Percentiles rank a stretch among this genome's conserved stretches.
Evolutionary conservation across 1,140 invertebrate genomes (phyloP).

Genomic region (Diachasmimorpha longicaudata): DNA sequence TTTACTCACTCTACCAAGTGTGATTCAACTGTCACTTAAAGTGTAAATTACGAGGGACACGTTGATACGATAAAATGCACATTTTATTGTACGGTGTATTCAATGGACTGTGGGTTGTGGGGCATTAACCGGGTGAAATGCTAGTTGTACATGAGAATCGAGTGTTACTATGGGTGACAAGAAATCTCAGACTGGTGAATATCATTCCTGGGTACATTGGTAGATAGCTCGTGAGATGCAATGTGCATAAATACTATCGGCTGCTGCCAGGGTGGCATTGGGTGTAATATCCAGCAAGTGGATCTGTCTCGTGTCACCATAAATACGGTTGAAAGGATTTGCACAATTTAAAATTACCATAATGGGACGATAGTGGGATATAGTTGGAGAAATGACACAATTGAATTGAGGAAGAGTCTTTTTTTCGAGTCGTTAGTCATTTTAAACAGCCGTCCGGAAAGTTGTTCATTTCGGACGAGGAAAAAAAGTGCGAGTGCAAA

Average conservation of each 20-base stretch:
- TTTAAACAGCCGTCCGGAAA: too few relatives aligned
- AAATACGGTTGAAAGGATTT: constrained; percentile 22
- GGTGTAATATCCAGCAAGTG: background rate
- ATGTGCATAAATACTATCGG: constrained; percentile 25
- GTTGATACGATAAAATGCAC: background rate
- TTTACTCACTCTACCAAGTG: background rate
- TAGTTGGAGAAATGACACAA: background rate
- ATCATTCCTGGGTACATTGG: background rate
- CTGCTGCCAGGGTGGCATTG: background rate
- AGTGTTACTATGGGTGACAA: background rate
- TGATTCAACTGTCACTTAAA: background rate
- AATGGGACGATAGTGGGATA: background rate
- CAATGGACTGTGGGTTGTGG: background rate
- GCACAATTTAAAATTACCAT: constrained; percentile 16
- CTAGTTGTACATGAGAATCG: background rate
- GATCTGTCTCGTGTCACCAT: constrained; percentile 15
- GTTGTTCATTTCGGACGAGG: too few relatives aligned
- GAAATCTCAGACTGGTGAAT: background rate
- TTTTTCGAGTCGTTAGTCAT: too few relatives aligned
- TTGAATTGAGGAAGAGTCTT: too few relatives aligned
- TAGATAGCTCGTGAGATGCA: constrained; percentile 12
- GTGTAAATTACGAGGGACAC: background rate
- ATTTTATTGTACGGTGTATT: background rate
- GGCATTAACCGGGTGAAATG: background rate
- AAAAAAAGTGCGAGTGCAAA: too few relatives aligned